These are phyloP conservation scores for Sebastes minor DNA, from an alignment of 2,797 vertebrate species.

Conservation along the genomic window DNA sequence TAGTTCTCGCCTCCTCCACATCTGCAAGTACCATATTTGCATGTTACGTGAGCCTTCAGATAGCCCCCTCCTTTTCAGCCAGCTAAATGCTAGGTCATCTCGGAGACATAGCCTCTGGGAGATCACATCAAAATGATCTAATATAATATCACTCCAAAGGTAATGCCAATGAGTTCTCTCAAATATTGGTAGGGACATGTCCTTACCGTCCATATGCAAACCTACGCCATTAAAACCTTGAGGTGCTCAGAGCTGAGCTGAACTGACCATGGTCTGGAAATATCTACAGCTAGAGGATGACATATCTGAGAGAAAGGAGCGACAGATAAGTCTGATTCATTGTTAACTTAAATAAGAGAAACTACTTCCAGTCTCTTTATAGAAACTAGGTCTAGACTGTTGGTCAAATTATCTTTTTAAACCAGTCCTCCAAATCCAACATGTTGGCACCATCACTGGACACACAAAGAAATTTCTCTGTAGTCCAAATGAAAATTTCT, in stretches of 20 bases:
- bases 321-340: not conserved
- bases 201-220: not conserved
- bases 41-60: not conserved
- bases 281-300: not conserved
- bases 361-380: not conserved
- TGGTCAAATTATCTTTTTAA: constrained; percentile 10
- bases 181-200: not conserved
- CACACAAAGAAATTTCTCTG: not conserved
- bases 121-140: not conserved
- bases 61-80: not conserved
- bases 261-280: not conserved
- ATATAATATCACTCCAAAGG: not conserved
- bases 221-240: too few species aligned
- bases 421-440: not conserved
- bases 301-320: not conserved
- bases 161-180: not conserved
- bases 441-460: constrained; percentile 1
- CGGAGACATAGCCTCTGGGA: not conserved
- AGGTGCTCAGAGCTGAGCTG: not conserved
- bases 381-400: not conserved
- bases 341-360: not conserved
- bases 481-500: not conserved
- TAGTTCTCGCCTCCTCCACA: too few species aligned
- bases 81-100: not conserved
- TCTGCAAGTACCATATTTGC: too few species aligned